A percentile compares a stretch with the other conserved stretches of the same genome.
phyloP scores from a whole-genome alignment of 2,113 vertebrate genomes.

The Amphiprion ocellaris region DNA sequence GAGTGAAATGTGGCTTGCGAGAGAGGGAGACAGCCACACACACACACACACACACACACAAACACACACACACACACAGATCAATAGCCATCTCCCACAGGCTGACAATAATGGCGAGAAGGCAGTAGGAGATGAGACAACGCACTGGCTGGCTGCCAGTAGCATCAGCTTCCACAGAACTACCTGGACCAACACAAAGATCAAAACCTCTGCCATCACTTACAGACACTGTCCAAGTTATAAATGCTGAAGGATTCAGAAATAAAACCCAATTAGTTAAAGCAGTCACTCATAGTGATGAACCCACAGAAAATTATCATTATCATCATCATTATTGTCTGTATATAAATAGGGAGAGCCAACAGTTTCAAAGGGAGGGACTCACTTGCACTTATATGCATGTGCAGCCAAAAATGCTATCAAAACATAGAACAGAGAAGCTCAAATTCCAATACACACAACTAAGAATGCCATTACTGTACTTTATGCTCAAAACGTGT shows the following conservation, averaged over 20 bases:
- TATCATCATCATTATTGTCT: too few relatives aligned
- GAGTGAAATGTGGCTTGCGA: slow-evolving; percentile 24
- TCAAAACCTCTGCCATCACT: slow-evolving; percentile 5
- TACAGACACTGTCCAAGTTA: neutral
- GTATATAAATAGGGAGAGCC: too few relatives aligned
- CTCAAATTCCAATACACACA: too few relatives aligned
- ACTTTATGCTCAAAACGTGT: too few relatives aligned
- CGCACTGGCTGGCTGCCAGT: slow-evolving; percentile 37
- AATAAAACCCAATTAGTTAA: neutral
- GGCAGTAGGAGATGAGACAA: slow-evolving; percentile 53
- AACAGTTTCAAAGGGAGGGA: too few relatives aligned
- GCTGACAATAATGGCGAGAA: slow-evolving; percentile 63
- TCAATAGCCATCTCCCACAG: slow-evolving; percentile 59
- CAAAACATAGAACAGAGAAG: too few relatives aligned
- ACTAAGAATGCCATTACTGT: too few relatives aligned
- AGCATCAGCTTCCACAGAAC: slow-evolving; percentile 22
- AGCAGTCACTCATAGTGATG: neutral
- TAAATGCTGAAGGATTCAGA: neutral
- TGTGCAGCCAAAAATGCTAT: too few relatives aligned
- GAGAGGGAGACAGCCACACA: slow-evolving; percentile 3
- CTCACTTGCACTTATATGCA: too few relatives aligned
- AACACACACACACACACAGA: slow-evolving; percentile 30
- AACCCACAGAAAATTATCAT: neutral
- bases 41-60: slow-evolving; percentile 15
- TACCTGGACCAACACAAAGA: slow-evolving; percentile 23